A percentile compares a stretch with the other conserved stretches of the same genome.
Conservation (phyloP, 2,888 invertebrate species). For the Dryadula phaetusa region DNA sequence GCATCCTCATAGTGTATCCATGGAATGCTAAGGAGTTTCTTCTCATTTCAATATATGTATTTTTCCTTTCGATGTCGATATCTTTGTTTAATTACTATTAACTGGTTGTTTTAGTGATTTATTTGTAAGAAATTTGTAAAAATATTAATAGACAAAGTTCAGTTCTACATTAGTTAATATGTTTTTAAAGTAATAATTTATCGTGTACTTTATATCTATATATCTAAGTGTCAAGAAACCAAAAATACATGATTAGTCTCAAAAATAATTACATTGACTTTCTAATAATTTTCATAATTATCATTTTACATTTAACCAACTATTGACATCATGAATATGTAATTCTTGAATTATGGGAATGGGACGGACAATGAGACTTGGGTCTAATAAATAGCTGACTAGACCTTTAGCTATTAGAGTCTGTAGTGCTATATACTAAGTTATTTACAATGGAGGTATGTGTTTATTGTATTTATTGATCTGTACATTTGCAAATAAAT, state of each 20-base stretch:
- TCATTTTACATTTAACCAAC: conserved; percentile 26
- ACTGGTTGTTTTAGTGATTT: too few species aligned
- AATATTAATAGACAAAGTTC: too few species aligned
- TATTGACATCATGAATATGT: conserved; percentile 33
- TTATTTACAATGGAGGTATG: neutral
- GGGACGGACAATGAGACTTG: conserved; percentile 28
- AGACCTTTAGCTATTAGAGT: conserved; percentile 20
- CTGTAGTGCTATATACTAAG: conserved; percentile 4
- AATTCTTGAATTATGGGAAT: conserved; percentile 33
- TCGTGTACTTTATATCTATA: too few species aligned
- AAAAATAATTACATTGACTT: conserved; percentile 19
- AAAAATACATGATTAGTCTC: conserved; percentile 5
- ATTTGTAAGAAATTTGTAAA: too few species aligned
- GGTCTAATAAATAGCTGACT: conserved; percentile 21
- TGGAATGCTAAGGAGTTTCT: too few species aligned
- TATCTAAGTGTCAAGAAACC: too few species aligned
- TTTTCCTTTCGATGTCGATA: too few species aligned
- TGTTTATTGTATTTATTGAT: neutral
- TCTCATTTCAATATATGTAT: too few species aligned
- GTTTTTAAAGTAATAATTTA: too few species aligned
- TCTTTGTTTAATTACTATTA: too few species aligned
- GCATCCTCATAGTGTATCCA: too few species aligned
- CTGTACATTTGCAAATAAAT: neutral
- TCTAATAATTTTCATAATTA: conserved; percentile 26
- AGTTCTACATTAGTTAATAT: too few species aligned